Conservation (phyloP, 2,797 vertebrate genomes). For the Squalus acanthias region DNA sequence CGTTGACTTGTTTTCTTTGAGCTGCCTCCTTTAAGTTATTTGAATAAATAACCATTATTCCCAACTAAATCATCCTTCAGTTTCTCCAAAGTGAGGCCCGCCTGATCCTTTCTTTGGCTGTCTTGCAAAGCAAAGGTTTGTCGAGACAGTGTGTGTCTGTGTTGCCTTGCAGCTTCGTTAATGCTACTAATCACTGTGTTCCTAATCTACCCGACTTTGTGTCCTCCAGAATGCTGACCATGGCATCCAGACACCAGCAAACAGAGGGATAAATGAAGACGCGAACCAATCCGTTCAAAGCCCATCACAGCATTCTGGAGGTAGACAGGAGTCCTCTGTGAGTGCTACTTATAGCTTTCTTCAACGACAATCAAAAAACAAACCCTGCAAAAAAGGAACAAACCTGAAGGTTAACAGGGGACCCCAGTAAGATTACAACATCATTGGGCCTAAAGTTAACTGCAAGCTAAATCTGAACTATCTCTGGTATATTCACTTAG, state of each 20-base stretch:
- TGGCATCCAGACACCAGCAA: slow-evolving; percentile 80
- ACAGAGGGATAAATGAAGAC: slow-evolving; percentile 85
- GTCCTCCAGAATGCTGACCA: slow-evolving; percentile 58
- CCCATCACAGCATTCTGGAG: slow-evolving; percentile 76
- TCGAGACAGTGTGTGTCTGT: background rate
- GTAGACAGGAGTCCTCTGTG: slow-evolving; percentile 43
- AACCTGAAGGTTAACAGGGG: background rate
- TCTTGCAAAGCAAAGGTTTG: background rate
- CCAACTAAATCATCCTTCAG: background rate
- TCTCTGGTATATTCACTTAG: background rate
- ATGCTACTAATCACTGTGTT: background rate
- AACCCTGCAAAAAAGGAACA: background rate
- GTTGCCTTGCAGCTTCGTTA: background rate
- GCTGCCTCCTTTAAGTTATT: too few species aligned
- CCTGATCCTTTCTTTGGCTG: background rate
- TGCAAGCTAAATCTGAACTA: background rate
- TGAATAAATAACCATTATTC: too few species aligned
- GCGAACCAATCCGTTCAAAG: slow-evolving; percentile 73
- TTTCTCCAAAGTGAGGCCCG: background rate
- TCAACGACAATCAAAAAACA: background rate
- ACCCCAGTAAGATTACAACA: too few species aligned
- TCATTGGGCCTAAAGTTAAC: background rate
- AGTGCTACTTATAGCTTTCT: slow-evolving; percentile 37
- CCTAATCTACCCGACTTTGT: slow-evolving; percentile 48
- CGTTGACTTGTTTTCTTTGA: too few species aligned